A percentile compares a stretch with the other conserved stretches of the same genome.
Evolutionary conservation across 1,140 invertebrate species (phyloP).

Genomic region (Papilio dardanus): DNA sequence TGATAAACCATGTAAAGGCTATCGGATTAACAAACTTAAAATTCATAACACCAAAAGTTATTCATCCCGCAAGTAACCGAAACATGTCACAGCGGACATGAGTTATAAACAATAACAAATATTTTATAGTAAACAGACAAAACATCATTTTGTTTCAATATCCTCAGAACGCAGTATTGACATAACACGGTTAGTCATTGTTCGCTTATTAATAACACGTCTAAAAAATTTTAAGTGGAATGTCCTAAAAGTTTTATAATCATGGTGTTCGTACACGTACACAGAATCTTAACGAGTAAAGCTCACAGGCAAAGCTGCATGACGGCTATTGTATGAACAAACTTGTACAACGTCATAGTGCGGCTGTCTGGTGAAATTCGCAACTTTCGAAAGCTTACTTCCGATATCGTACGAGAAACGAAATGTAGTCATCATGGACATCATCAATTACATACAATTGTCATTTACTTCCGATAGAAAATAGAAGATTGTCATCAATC

Average conservation of each 20-base stretch:
- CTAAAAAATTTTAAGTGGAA: background rate
- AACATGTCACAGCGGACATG: background rate
- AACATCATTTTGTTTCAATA: background rate
- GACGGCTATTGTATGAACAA: constrained; percentile 5
- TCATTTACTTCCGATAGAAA: background rate
- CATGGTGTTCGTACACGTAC: constrained; percentile 1
- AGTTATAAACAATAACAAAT: background rate
- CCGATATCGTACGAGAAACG: background rate
- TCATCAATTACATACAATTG: background rate
- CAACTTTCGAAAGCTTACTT: constrained; percentile 1
- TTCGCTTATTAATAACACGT: background rate
- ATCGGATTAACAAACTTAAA: too few relatives aligned
- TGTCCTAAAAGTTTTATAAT: background rate
- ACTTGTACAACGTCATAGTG: background rate
- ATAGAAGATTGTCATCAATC: background rate
- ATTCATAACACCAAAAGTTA: background rate
- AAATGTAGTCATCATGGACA: too few relatives aligned
- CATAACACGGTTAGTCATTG: background rate
- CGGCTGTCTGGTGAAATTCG: background rate
- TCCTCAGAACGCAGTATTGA: background rate
- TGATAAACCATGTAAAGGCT: too few relatives aligned
- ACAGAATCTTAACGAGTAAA: constrained; percentile 18
- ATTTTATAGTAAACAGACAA: background rate
- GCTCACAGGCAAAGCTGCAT: constrained; percentile 12
- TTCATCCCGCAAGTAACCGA: background rate